Percentiles rank a stretch among this genome's conserved stretches.
Conservation (phyloP, 2,113 vertebrate genomes). For the Cnemophilus loriae region DNA sequence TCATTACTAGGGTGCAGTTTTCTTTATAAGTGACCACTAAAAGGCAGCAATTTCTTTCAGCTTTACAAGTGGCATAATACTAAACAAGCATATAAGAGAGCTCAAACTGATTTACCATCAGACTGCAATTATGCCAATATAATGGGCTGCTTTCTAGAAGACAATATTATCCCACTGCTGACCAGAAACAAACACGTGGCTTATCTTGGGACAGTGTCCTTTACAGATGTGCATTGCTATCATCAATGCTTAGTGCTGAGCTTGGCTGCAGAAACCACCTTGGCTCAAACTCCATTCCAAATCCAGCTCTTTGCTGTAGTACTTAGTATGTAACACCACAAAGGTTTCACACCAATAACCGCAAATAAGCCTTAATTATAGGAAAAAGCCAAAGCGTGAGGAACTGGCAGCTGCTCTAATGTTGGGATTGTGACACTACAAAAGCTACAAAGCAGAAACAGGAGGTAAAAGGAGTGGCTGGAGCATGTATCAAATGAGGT, state of each 20-base stretch:
- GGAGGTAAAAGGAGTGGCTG: background rate
- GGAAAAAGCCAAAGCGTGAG: background rate
- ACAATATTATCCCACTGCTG: background rate
- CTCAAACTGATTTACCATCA: background rate
- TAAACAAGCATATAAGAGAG: background rate
- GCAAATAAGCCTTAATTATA: background rate
- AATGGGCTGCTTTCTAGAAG: background rate
- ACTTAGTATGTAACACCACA: background rate
- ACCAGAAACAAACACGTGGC: background rate
- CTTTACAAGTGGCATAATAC: background rate
- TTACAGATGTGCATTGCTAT: background rate
- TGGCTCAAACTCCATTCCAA: background rate
- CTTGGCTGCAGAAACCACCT: background rate
- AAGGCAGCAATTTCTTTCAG: background rate
- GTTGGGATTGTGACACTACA: background rate
- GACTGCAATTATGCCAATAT: background rate
- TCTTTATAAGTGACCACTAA: slow-evolving; percentile 6
- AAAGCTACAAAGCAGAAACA: background rate
- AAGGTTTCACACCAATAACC: background rate
- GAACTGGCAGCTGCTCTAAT: background rate
- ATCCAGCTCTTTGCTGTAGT: background rate
- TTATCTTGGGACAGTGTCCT: background rate
- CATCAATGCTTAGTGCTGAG: background rate
- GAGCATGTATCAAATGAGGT: background rate
- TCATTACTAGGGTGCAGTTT: background rate